These are phyloP conservation scores for Radopholus similis DNA, from an alignment of 1,140 invertebrate genomes.

Conservation along the genomic window DNA sequence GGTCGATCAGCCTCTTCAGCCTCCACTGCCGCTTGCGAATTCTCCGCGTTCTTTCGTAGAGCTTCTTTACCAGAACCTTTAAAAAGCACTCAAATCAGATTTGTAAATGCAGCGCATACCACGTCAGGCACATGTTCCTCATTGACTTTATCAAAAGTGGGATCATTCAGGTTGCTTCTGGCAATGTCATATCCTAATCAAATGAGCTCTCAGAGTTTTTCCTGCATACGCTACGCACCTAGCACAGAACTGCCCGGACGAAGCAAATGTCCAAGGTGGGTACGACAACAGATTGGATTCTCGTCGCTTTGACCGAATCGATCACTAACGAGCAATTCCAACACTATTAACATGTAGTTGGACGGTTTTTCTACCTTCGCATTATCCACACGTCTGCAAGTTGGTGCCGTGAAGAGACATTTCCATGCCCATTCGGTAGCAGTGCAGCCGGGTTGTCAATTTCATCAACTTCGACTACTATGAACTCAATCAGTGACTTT, in stretches of 20 bases:
- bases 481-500: slow-evolving; percentile 84
- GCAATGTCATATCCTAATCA: slow-evolving; percentile 48
- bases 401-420: slow-evolving; percentile 78
- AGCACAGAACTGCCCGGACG: slow-evolving; percentile 86
- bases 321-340: slow-evolving; percentile 60
- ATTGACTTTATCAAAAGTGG: slow-evolving; percentile 46
- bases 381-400: slow-evolving; percentile 88
- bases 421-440: slow-evolving; percentile 71
- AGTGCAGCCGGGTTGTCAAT: slow-evolving; percentile 71
- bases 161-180: slow-evolving; percentile 57
- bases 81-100: not conserved
- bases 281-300: slow-evolving; percentile 74
- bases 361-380: slow-evolving; percentile 62
- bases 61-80: slow-evolving; percentile 77
- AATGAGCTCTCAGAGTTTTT: slow-evolving; percentile 5
- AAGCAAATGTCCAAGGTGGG: slow-evolving; percentile 88
- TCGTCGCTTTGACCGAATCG: slow-evolving; percentile 81
- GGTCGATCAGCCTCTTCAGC: slow-evolving; percentile 74
- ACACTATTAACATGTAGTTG: not conserved
- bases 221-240: slow-evolving; percentile 65
- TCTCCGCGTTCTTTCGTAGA: slow-evolving; percentile 72
- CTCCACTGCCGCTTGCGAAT: slow-evolving; percentile 83
- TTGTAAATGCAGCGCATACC: too few species aligned
- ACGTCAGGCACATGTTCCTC: slow-evolving; percentile 53
- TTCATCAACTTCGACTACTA: slow-evolving; percentile 88